Conservation (phyloP, 2,888 invertebrate species). For the Cataglyphis albicans region DNA sequence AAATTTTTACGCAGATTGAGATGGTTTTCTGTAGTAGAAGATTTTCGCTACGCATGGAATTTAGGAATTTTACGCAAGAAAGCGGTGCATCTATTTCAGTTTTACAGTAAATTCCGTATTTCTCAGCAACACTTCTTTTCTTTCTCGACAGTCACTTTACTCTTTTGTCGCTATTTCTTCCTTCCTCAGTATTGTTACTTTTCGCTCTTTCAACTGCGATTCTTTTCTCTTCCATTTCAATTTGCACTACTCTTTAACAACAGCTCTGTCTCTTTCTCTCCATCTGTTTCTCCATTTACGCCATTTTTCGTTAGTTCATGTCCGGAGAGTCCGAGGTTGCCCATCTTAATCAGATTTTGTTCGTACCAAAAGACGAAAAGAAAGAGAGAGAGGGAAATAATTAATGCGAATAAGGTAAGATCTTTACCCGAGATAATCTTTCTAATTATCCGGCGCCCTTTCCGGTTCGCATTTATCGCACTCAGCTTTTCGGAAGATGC, state of each 20-base stretch:
- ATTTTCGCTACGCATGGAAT: slow-evolving; percentile 30
- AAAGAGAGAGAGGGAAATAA: slow-evolving; percentile 68
- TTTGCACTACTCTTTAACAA: slow-evolving; percentile 36
- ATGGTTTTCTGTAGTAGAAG: slow-evolving; percentile 19
- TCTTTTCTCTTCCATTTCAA: slow-evolving; percentile 56
- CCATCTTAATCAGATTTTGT: slow-evolving; percentile 67
- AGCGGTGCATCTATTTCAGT: slow-evolving; percentile 40
- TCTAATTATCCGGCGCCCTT: slow-evolving; percentile 76
- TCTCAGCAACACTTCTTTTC: not conserved
- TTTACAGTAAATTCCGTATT: slow-evolving; percentile 7
- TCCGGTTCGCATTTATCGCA: slow-evolving; percentile 52
- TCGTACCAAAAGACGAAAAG: slow-evolving; percentile 10
- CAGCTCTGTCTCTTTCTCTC: slow-evolving; percentile 37
- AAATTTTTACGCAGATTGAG: slow-evolving; percentile 41
- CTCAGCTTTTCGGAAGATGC: slow-evolving; percentile 41
- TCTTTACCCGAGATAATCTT: slow-evolving; percentile 77
- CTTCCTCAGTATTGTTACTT: not conserved
- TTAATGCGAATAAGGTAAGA: slow-evolving; percentile 77
- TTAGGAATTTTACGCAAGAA: slow-evolving; percentile 30
- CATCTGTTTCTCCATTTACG: slow-evolving; percentile 27
- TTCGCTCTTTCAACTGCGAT: slow-evolving; percentile 34
- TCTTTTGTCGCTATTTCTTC: slow-evolving; percentile 4
- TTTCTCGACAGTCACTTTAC: not conserved
- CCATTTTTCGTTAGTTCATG: slow-evolving; percentile 54
- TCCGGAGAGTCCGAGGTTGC: slow-evolving; percentile 37